Evolutionary conservation across 1,140 invertebrate species (phyloP).

Genomic region (Nephila pilipes): DNA sequence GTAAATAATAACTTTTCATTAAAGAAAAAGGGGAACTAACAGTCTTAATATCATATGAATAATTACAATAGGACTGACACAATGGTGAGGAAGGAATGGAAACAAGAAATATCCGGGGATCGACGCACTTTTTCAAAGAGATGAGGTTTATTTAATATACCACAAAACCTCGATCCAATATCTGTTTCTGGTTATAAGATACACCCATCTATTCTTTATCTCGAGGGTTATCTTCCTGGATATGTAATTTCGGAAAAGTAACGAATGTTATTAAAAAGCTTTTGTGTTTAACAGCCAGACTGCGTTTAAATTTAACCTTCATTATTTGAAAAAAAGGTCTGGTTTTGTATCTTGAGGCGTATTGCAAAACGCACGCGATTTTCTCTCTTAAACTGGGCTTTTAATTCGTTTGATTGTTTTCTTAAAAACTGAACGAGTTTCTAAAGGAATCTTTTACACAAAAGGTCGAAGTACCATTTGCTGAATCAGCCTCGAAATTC

Average conservation of each 20-base stretch:
- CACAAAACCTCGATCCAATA: not conserved
- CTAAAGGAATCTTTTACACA: too few relatives aligned
- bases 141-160: not conserved
- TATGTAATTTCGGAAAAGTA: not conserved
- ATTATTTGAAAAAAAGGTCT: not conserved
- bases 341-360: not conserved
- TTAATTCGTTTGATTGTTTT: not conserved
- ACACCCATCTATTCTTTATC: conserved; percentile 6
- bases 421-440: not conserved
- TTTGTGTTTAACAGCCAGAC: not conserved
- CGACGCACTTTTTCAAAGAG: not conserved
- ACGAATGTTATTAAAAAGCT: not conserved
- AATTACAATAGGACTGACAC: conserved; percentile 46
- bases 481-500: too few relatives aligned
- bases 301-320: not conserved
- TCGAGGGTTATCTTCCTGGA: not conserved
- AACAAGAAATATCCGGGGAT: not conserved
- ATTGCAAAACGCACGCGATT: not conserved
- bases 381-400: not conserved
- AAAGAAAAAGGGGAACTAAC: conserved; percentile 38
- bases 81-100: conserved; percentile 5
- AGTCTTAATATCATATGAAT: conserved; percentile 1
- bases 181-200: not conserved
- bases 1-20: conserved; percentile 70
- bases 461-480: too few relatives aligned